Evolutionary conservation across 2,113 vertebrate genomes (phyloP), one percentile per base, ranked within the genome.

Genomic region (Melanostigma gelatinosum): DNA sequence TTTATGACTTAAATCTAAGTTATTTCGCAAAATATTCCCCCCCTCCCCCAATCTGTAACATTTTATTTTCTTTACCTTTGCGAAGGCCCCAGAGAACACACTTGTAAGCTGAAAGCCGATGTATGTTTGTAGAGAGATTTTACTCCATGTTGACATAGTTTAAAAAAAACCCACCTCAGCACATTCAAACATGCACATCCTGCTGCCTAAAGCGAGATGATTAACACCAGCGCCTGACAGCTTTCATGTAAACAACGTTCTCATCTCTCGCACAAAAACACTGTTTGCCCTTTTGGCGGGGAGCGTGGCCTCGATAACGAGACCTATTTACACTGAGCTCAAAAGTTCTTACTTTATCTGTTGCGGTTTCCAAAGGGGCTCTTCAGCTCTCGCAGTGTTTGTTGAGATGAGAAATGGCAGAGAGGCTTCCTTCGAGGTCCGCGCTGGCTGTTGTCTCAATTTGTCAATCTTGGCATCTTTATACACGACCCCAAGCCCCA

Each of bases 401-500:
- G 73, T 68, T 48, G 48, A 68, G 75, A 85, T 84, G 86, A 87
- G 75, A 85, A 86, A 85, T 87, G 54, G 60, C 52, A 22, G 64
- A 34, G 58, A 90, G 80, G 66, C 70, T 72, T 79, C 79, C 60
- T 60, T 68, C 77, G 85, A 90, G 83, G 87, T 89, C 85, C 87
- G 61, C 57, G 40, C 79, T 79, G 65, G 18, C 72, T 80, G 42
- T 68, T 83, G 64, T 90, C 62, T 88, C 79, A 55, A 91, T 93
- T 87, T 79, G 80, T 94, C 91, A 91, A 22, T 62, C 80, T 68
- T 89, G 86, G 73, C 85, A 73, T 90, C 86, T 93, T 91, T 90
- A 91, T 87, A 88, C 90, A 92, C 84, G 38, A 69, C 72, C 75
- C 16, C 36, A 44, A 83, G 79, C 71, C 79, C 82, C 57, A 85